Evolutionary conservation across 2,113 vertebrate genomes (phyloP), one percentile per base, ranked within the genome.

Genomic region (Sterna hirundo): DNA sequence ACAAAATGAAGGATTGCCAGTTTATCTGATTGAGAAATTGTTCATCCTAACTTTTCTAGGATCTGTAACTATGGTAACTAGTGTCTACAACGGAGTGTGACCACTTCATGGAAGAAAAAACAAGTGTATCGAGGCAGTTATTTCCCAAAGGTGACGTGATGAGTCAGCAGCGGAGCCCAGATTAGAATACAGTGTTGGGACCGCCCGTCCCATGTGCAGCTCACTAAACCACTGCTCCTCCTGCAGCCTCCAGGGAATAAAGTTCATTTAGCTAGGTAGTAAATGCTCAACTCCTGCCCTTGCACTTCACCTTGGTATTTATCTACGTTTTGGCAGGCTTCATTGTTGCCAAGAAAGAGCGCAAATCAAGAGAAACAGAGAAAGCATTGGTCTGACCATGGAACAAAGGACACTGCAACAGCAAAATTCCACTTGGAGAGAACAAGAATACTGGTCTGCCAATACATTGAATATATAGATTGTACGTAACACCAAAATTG

Each of bases 121-220:
- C 7, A 6, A 62, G 66, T 9, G 65, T 9, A 16, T 18, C 1
- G 18, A 47, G 84, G 69, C 47, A 51, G 69, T 76, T 93, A 10
- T 15, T 26, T 40, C 65, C 85, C 93, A 40, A 23, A 91, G 90
- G 90, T 92, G 93, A 9, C 6, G 1, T 26, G 57, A 25, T 46
- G 91, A 70, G 86, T 17, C 91, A 93, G 92, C 85, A 92, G 77
- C 74, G 34, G 47, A 89, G 91, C 87, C 84, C 9, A 51, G 62
- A 23, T 19, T 47, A 68, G 18, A 22, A 65, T 0, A 3, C 10
- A 22, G 60, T 0, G 38, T 8, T 61, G 81, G 68, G 61, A 47
- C 83, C 83, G 88, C 88, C 91, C 86, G 25, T 21, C 51, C 83
- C 40, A 15, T 14, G 6, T 0, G 12, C 75, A 29, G 69, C 86